phyloP scores from a whole-genome alignment of 1,140 invertebrate genomes.

The Panulirus ornatus region DNA sequence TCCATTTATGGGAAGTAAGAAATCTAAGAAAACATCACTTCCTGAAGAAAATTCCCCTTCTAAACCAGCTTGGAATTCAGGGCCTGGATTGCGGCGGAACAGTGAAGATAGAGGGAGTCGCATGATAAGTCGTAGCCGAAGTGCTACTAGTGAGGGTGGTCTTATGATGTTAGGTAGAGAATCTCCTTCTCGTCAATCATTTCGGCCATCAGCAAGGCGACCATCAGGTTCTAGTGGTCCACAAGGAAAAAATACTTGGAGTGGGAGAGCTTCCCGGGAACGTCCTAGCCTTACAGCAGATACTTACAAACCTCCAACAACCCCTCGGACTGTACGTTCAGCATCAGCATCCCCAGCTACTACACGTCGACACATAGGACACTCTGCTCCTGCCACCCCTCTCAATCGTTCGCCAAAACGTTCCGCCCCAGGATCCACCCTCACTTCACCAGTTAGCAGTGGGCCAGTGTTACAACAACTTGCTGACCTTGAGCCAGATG shows the following conservation, averaged over 20 bases:
- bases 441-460: constrained; percentile 61
- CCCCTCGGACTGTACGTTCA: constrained; percentile 64
- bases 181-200: constrained; percentile 46
- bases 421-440: constrained; percentile 67
- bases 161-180: constrained; percentile 68
- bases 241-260: constrained; percentile 70
- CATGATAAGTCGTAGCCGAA: constrained; percentile 70
- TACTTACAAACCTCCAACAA: constrained; percentile 63
- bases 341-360: constrained; percentile 73
- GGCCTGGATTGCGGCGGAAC: constrained; percentile 61
- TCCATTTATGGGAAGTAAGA: constrained; percentile 60
- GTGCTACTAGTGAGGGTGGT: constrained; percentile 74
- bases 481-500: constrained; percentile 67
- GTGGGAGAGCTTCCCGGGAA: constrained; percentile 63
- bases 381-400: constrained; percentile 70
- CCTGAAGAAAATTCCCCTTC: constrained; percentile 52
- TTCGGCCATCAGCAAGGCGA: constrained; percentile 43
- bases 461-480: constrained; percentile 58
- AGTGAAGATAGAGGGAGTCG: constrained; percentile 68
- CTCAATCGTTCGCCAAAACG: constrained; percentile 70
- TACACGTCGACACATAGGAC: constrained; percentile 58
- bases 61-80: constrained; percentile 70
- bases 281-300: constrained; percentile 65
- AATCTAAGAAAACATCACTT: constrained; percentile 60
- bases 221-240: constrained; percentile 21